Base-by-base conservation (phyloP, 2,797 vertebrate species). In the Rhodeus uyekii region DNA sequence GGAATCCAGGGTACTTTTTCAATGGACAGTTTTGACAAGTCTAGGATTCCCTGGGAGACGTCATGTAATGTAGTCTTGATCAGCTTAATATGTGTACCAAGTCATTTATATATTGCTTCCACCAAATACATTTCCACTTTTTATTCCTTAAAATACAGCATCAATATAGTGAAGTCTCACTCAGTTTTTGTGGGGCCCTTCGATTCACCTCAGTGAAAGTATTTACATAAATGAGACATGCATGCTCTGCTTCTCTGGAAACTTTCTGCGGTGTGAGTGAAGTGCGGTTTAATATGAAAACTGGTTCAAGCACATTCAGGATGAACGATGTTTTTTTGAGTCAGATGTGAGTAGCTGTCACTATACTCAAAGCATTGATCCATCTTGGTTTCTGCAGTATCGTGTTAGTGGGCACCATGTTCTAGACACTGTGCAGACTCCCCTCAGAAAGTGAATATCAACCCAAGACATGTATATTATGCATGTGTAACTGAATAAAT, bases 301-400 rank as follows among this genome's bases (percentile, higher is more conserved):
- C 14, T 60, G 53, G 42, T 78, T 29, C 10, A 71, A 50, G 38
- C 81, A 61, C 53, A 50, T 76, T 86, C 22, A 16, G 46, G 29
- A 82, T 91, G 91, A 92, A 86, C 77, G 85, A 93, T 93, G 87
- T 81, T 79, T 84, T 85, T 76, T 81, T 81, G 60, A 81, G 85
- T 81, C 87, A 85, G 77, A 83, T 88, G 88, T 89, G 92, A 93
- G 87, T 83, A 79, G 87, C 83, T 93, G 92, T 92, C 92, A 90
- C 79, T 83, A 68, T 76, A 89, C 88, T 83, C 79, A 84, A 74
- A 74, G 84, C 85, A 87, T 73, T 92, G 90, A 94, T 95, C 91
- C 90, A 92, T 94, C 92, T 92, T 78, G 74, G 60, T 83, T 72
- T 22, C 46, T 36, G 67, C 58, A 81, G 58, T 72, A 42, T 42